Base-by-base conservation (phyloP, 1,140 invertebrate genomes). In the Cotesia typhae region DNA sequence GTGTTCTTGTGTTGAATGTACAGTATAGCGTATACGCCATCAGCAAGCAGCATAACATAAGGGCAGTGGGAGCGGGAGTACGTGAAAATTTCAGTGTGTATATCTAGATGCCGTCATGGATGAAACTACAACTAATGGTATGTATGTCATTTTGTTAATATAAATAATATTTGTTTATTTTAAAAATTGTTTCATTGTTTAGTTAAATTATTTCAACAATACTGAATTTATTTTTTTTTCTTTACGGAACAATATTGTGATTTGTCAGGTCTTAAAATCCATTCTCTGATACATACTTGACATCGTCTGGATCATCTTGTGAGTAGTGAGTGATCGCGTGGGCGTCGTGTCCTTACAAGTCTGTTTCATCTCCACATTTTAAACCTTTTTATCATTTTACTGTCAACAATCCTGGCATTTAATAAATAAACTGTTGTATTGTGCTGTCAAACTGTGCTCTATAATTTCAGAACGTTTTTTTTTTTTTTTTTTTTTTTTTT, bases 81-180 rank as follows among this genome's bases (percentile, higher is more conserved):
- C 53, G 17, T 47, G 41, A 47, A 47, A 78, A 80, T 79, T 71
- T 70, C 41, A 4, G 59, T 74, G 65, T 71, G 66, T 41, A 47
- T 47, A 68, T 75, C 73, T 80, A 79, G 74, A 81, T 84, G 79
- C 82, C 75, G 79, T 83, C 78, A 85, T 84, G 83, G 83, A 85
- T 74, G 79, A 83, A 79, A 76, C 78, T 72, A 78, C 78, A 66
- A 79, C 74, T 65, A 84, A 81, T 73, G 84, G 83, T 85, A 83
- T 61, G 83, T 73, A 28, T 82, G 71, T 74, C 69, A 47, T 68
- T 12, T 41, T 51, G 67, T 72, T 75, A 68, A 73, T 66, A 52
- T 28, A 6, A 5, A 51, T 73, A 12, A 37, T 4, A 7, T 55
- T 5, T 14, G n/a, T 55, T 9, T 55, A 55, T 14, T 14, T 55